Conservation (phyloP, 2,888 invertebrate species). For the Balanococcus diminutus region DNA sequence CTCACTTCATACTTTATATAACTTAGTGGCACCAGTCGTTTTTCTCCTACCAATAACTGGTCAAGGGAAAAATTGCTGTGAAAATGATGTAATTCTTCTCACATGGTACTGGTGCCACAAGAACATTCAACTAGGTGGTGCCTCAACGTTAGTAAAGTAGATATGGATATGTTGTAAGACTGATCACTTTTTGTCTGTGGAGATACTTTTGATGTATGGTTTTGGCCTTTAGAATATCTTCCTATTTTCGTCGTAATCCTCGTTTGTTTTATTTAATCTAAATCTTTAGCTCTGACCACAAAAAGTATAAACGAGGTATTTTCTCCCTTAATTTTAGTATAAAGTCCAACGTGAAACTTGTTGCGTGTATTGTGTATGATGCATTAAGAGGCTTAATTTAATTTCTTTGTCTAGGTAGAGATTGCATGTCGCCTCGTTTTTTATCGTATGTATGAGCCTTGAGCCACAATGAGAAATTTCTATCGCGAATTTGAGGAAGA, state of each 20-base stretch:
- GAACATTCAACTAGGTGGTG: no score
- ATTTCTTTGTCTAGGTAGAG: not conserved
- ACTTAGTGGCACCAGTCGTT: no score
- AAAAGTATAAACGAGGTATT: not conserved
- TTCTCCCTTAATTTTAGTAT: not conserved
- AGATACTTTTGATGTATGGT: not conserved
- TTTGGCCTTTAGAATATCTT: not conserved
- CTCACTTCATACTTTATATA: no score
- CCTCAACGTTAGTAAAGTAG: not conserved
- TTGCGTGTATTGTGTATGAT: not conserved
- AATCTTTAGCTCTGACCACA: not conserved
- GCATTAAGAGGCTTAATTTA: not conserved
- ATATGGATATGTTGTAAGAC: not conserved
- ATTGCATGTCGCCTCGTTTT: not conserved
- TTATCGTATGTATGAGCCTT: no score
- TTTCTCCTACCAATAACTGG: no score
- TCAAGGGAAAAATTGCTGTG: no score
- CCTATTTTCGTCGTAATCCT: not conserved
- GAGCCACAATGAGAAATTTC: no score
- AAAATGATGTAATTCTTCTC: no score
- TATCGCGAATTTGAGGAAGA: not conserved
- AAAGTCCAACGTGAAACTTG: not conserved
- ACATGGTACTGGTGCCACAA: no score
- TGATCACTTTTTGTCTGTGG: not conserved
- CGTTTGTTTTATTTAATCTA: not conserved